Percentiles rank a stretch among this genome's conserved stretches.
Conservation (phyloP, 2,888 invertebrate genomes). For the Micropterix aruncella region DNA sequence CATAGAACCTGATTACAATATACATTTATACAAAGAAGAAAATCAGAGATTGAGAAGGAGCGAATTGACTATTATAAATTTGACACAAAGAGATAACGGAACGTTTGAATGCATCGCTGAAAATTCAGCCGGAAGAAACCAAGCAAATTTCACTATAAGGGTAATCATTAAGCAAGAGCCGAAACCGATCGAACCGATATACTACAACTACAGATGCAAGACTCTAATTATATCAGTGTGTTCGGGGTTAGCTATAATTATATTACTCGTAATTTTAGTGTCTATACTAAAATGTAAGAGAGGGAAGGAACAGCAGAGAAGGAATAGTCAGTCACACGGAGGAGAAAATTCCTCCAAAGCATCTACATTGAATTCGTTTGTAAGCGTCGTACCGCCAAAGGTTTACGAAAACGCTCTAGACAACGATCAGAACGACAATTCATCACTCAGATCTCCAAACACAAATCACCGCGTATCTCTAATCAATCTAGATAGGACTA, state of each 20-base stretch:
- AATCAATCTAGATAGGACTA: conserved; percentile 25
- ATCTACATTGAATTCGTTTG: conserved; percentile 27
- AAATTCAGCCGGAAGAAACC: conserved; percentile 67
- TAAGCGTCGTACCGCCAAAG: conserved; percentile 24
- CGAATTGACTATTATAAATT: conserved; percentile 65
- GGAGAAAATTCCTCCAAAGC: conserved; percentile 32
- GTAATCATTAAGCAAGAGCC: conserved; percentile 62
- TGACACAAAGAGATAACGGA: conserved; percentile 68
- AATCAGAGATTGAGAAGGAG: conserved; percentile 62
- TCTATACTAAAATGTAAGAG: conserved; percentile 42
- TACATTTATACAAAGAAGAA: conserved; percentile 58
- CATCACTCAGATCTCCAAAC: conserved; percentile 40
- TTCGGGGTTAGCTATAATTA: conserved; percentile 46
- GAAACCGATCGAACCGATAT: conserved; percentile 17
- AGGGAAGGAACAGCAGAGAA: conserved; percentile 41
- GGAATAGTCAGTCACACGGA: conserved; percentile 46
- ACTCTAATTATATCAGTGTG: conserved; percentile 53
- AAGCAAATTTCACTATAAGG: conserved; percentile 69
- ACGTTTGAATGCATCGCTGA: conserved; percentile 77
- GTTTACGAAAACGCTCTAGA: conserved; percentile 4
- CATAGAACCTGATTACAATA: conserved; percentile 48
- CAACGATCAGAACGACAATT: conserved; percentile 26
- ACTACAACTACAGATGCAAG: conserved; percentile 54
- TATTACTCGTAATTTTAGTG: conserved; percentile 51
- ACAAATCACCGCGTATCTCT: conserved; percentile 33